These are phyloP conservation scores for Pipistrellus nathusii DNA, from an alignment of 2,797 vertebrate species.

Conservation along the genomic window DNA sequence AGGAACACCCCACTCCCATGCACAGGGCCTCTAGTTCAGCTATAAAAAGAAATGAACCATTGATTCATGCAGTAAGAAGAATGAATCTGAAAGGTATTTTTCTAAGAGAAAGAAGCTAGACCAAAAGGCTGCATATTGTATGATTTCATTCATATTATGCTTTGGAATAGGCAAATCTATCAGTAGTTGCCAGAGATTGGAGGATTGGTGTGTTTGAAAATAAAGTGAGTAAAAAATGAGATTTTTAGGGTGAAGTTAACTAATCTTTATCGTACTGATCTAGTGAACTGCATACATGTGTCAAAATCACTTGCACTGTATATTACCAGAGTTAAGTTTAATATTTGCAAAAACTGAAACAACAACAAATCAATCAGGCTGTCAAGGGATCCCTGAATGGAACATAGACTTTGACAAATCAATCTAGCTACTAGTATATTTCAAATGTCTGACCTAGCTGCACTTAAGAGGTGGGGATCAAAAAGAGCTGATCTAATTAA, in stretches of 20 bases:
- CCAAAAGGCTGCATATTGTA: background rate
- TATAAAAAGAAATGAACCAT: background rate
- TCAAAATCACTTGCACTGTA: background rate
- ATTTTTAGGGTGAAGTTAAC: background rate
- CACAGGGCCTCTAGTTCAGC: background rate
- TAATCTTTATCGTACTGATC: background rate
- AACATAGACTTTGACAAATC: background rate
- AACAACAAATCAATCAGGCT: background rate
- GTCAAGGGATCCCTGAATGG: background rate
- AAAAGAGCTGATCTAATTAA: background rate
- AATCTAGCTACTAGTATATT: background rate
- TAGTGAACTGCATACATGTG: background rate
- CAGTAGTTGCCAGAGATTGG: background rate
- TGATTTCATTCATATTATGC: background rate
- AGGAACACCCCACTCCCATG: no score
- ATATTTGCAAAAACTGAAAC: background rate
- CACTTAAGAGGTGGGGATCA: background rate
- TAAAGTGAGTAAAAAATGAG: background rate
- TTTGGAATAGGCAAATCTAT: background rate
- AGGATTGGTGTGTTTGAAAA: background rate
- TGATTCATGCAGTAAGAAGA: background rate
- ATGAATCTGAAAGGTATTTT: constrained; percentile 11
- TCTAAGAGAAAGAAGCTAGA: background rate
- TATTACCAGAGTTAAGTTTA: background rate
- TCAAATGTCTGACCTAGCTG: background rate